These are phyloP conservation scores for Melanchra persicariae DNA, from an alignment of 2,888 invertebrate species.

Conservation along the genomic window DNA sequence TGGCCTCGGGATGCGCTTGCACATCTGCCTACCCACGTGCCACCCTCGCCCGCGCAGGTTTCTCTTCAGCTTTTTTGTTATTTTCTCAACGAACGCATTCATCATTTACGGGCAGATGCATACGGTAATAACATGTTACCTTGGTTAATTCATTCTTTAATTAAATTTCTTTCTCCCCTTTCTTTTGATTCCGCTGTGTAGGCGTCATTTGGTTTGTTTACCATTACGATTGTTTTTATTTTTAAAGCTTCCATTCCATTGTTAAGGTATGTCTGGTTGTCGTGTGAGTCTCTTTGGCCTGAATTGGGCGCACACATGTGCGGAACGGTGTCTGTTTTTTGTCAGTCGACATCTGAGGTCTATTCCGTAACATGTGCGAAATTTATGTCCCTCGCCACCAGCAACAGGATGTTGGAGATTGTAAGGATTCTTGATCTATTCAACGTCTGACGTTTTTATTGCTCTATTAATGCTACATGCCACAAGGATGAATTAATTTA, in stretches of 20 bases:
- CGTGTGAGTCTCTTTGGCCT: slow-evolving; percentile 76
- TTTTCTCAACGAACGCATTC: slow-evolving; percentile 83
- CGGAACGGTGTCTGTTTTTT: slow-evolving; percentile 83
- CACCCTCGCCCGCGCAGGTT: slow-evolving; percentile 84
- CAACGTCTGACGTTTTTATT: slow-evolving; percentile 47
- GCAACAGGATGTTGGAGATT: slow-evolving; percentile 77
- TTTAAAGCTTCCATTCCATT: slow-evolving; percentile 68
- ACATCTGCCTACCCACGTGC: slow-evolving; percentile 90
- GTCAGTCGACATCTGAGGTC: slow-evolving; percentile 84
- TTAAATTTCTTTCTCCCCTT: slow-evolving; percentile 82
- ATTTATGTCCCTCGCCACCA: slow-evolving; percentile 74
- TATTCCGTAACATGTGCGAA: slow-evolving; percentile 86
- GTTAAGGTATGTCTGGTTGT: slow-evolving; percentile 63
- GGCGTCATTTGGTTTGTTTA: slow-evolving; percentile 75
- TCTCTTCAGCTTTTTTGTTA: slow-evolving; percentile 81
- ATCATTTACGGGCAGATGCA: slow-evolving; percentile 87
- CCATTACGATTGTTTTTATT: slow-evolving; percentile 60
- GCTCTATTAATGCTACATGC: slow-evolving; percentile 48
- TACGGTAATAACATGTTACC: slow-evolving; percentile 84
- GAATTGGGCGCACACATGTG: slow-evolving; percentile 82
- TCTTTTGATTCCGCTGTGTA: slow-evolving; percentile 73
- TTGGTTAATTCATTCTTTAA: slow-evolving; percentile 83
- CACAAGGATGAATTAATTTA: slow-evolving; percentile 36
- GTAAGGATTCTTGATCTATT: slow-evolving; percentile 74
- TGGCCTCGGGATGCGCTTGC: slow-evolving; percentile 81